phyloP scores from a whole-genome alignment of 2,797 vertebrate species.

The Darevskia nairensis region DNA sequence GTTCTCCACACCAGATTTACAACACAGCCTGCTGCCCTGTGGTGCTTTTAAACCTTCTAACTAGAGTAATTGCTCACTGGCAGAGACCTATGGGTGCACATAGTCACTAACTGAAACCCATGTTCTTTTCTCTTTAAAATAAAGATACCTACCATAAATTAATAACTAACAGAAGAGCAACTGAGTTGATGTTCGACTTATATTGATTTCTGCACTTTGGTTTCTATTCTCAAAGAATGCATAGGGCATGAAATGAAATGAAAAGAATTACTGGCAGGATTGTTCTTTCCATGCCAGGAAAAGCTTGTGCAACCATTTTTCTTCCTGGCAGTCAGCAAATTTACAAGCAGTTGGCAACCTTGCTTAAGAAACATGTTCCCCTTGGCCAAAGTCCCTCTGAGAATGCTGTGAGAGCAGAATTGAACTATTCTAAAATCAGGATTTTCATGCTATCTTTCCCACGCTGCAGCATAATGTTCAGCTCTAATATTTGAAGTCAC shows the following conservation, averaged over 20 bases:
- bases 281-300: background rate
- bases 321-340: background rate
- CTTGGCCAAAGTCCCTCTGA: no score
- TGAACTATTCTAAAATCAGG: background rate
- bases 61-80: no score
- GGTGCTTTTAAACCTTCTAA: no score
- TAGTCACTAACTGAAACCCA: no score
- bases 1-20: no score
- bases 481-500: background rate
- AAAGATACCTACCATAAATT: background rate
- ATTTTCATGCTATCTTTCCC: background rate
- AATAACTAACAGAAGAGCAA: background rate
- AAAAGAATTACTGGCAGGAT: constrained; percentile 8
- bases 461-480: background rate
- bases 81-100: no score
- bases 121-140: background rate
- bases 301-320: background rate
- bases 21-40: no score
- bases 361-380: background rate
- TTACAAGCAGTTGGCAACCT: background rate
- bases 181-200: background rate
- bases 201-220: background rate
- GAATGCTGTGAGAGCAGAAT: background rate
- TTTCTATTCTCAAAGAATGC: background rate
- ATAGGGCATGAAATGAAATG: background rate